A percentile compares a stretch with the other conserved stretches of the same genome.
Conservation (phyloP, 1,140 invertebrate genomes). For the Hypsibius dujardini region DNA sequence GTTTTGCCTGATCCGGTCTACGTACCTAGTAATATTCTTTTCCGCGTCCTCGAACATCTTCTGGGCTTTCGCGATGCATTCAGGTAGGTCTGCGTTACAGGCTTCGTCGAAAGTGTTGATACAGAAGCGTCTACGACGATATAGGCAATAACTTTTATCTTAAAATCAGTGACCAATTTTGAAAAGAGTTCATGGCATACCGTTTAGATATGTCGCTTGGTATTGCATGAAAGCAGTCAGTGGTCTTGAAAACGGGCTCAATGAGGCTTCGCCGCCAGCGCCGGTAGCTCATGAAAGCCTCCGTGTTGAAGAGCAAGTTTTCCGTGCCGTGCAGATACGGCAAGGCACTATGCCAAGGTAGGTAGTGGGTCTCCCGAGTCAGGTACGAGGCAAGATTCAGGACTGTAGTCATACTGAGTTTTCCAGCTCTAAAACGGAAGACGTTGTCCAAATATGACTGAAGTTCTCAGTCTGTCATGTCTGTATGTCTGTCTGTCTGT, state of each 20-base stretch:
- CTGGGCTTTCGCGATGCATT: neutral
- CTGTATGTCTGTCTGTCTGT: no score
- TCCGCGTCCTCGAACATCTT: neutral
- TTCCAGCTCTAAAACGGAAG: no score
- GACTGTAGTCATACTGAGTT: neutral
- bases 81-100: constrained; percentile 14
- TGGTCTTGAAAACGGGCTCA: neutral
- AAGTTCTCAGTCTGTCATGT: no score
- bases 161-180: constrained; percentile 53
- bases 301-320: neutral
- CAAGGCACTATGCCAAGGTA: neutral
- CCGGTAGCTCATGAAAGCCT: neutral
- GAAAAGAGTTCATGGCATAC: constrained; percentile 26
- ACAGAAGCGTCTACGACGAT: constrained; percentile 14
- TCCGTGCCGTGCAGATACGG: neutral
- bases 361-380: neutral
- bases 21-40: neutral
- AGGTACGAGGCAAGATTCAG: neutral
- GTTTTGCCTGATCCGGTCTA: no score
- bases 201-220: neutral
- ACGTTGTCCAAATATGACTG: no score
- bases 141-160: constrained; percentile 17
- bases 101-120: constrained; percentile 11
- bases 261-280: neutral
- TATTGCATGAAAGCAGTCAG: neutral